Base-by-base conservation (phyloP, 2,888 invertebrate species). In the Epinotia bilunana region DNA sequence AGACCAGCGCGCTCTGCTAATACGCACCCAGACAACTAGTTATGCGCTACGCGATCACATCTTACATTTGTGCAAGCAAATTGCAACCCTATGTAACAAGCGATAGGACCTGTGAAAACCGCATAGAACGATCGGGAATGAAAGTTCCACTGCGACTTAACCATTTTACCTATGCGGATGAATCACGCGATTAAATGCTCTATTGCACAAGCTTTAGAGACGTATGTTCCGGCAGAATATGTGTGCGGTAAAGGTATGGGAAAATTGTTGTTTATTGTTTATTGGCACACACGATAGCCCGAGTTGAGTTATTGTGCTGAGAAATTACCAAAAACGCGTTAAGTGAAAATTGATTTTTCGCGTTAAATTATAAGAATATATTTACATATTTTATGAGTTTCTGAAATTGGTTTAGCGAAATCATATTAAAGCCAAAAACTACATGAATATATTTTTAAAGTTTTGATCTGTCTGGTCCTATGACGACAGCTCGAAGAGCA, bases 1-100 rank as follows among this genome's bases (percentile, higher is more conserved):
- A 89, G 87, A 90, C 84, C 83, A 84, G 74, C 79, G 78, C 78
- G 80, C 82, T 83, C 84, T 83, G 88, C 89, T 93, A 92, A 93
- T 92, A 92, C 88, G 89, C 90, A 90, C 90, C 90, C 84, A 84
- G 86, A 88, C 87, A 88, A 86, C 92, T 92, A 92, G 91, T 89
- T 88, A 86, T 85, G 83, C 85, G 82, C 80, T 79, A 78, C 76
- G 81, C 84, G 83, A 83, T 80, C 69, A 76, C 80, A 77, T 80
- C 76, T 68, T 78, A 71, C 76, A 33, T 55, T 62, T 55, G 74
- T 62, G 67, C 78, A 76, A 67, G 72, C 78, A 57, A 86, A 83
- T 81, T 77, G 75, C 77, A 78, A 78, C 82, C 81, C 79, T 87
- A 83, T 65, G 2, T 11, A 63, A 0, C 33, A 16, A 58, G 53